Evolutionary conservation across 2,888 invertebrate genomes (phyloP).

Genomic region (Heliconius ismenius): DNA sequence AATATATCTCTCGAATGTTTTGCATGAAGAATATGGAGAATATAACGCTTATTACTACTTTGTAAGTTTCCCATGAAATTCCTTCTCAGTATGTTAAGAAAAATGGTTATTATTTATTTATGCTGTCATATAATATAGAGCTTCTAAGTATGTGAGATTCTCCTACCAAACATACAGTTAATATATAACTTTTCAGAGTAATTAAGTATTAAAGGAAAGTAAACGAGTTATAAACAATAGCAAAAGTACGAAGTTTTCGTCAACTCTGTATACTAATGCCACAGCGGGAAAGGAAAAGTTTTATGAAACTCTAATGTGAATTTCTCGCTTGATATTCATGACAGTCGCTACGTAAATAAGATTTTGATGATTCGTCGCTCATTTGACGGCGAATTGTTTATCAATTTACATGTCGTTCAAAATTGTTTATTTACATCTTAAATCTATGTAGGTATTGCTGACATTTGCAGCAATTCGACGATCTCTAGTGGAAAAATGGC

Average conservation of each 20-base stretch:
- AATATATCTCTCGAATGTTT: too few species aligned
- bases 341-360: conserved; percentile 21
- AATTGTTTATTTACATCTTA: neutral
- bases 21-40: too few species aligned
- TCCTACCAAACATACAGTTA: neutral
- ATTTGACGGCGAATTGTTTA: neutral
- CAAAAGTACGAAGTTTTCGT: conserved; percentile 40
- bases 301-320: conserved; percentile 51
- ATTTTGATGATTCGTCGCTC: neutral
- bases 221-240: conserved; percentile 19
- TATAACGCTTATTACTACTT: too few species aligned
- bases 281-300: conserved; percentile 48
- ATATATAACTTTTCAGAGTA: neutral
- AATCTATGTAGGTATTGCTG: too few species aligned
- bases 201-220: conserved; percentile 8
- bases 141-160: too few species aligned
- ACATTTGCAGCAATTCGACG: too few species aligned
- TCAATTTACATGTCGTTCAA: neutral
- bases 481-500: too few species aligned
- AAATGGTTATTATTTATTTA: too few species aligned
- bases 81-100: too few species aligned
- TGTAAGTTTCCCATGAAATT: too few species aligned
- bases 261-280: conserved; percentile 53
- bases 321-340: conserved; percentile 42
- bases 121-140: neutral